Evolutionary conservation across 2,113 vertebrate genomes (phyloP).

Genomic region (Gorsachius goisagi): DNA sequence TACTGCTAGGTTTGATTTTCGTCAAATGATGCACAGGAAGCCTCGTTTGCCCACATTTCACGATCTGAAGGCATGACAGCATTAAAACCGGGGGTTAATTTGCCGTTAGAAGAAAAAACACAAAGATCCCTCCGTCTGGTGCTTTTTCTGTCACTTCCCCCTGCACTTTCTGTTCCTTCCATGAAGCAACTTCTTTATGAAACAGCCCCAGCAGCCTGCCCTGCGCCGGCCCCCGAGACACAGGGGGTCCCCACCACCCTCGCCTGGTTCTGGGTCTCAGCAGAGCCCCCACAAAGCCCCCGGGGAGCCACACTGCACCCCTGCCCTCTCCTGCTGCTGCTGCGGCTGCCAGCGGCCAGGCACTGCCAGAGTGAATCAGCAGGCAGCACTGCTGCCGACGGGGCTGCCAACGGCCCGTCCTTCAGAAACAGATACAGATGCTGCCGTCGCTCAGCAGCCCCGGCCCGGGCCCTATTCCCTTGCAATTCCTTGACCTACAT

Average conservation of each 20-base stretch:
- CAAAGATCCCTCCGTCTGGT: neutral
- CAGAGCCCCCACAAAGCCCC: neutral
- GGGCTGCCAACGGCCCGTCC: neutral
- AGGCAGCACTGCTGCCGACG: neutral
- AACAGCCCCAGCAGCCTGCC: neutral
- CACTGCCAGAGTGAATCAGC: conserved; percentile 25
- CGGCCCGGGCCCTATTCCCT: neutral
- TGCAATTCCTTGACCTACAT: conserved; percentile 46
- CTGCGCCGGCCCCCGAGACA: rapidly evolving
- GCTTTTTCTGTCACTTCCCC: conserved; percentile 27
- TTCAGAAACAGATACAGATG: conserved; percentile 20
- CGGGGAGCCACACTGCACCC: no score
- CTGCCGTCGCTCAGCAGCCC: conserved; percentile 13
- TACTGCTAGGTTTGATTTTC: conserved; percentile 47
- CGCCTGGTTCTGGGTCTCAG: neutral
- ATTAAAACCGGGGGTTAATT: conserved; percentile 22
- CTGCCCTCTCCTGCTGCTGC: neutral
- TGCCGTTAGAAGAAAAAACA: neutral
- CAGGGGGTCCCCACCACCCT: rapidly evolving
- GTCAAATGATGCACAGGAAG: conserved; percentile 8
- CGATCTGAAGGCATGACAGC: conserved; percentile 25
- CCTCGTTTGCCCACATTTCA: neutral
- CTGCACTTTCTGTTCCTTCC: neutral
- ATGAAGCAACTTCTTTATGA: neutral
- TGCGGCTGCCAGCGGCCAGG: neutral